These are phyloP conservation scores for Dorcus hopei DNA, from an alignment of 2,888 invertebrate species.

Conservation along the genomic window DNA sequence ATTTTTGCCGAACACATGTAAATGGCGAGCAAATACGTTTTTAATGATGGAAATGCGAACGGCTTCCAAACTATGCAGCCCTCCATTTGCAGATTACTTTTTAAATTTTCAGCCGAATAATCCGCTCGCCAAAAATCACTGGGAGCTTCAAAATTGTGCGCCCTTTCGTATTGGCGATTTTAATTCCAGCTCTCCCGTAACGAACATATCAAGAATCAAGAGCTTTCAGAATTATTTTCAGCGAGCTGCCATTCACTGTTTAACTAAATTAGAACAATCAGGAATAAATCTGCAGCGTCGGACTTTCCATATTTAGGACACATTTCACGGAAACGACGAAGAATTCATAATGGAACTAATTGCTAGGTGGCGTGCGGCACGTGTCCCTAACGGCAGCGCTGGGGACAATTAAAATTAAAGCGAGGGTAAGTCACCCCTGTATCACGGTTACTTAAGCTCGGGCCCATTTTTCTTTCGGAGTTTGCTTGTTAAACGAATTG, in stretches of 20 bases:
- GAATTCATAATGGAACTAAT: conserved; percentile 41
- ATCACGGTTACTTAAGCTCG: conserved; percentile 32
- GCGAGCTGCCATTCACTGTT: no score
- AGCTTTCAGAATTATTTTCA: no score
- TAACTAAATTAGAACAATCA: no score
- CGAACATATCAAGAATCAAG: no score
- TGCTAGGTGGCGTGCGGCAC: conserved; percentile 37
- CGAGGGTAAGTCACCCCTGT: conserved; percentile 20
- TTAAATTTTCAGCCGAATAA: conserved; percentile 5
- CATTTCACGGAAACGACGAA: conserved; percentile 11
- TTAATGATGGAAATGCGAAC: conserved; percentile 13
- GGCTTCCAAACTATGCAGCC: neutral
- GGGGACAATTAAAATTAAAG: conserved; percentile 18
- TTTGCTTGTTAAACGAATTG: conserved; percentile 40
- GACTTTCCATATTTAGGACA: conserved; percentile 7
- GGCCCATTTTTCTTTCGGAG: conserved; percentile 31
- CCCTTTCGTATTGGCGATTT: no score
- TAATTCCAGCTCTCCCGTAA: no score
- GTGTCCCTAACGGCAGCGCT: conserved; percentile 24
- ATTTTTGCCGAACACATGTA: conserved; percentile 5
- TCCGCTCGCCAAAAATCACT: neutral
- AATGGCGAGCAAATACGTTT: conserved; percentile 16
- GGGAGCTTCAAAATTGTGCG: no score
- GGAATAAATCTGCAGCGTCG: neutral
- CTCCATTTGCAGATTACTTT: conserved; percentile 9